Evolutionary conservation across 2,888 invertebrate species (phyloP).

Genomic region (Drosophila mayaguana): DNA sequence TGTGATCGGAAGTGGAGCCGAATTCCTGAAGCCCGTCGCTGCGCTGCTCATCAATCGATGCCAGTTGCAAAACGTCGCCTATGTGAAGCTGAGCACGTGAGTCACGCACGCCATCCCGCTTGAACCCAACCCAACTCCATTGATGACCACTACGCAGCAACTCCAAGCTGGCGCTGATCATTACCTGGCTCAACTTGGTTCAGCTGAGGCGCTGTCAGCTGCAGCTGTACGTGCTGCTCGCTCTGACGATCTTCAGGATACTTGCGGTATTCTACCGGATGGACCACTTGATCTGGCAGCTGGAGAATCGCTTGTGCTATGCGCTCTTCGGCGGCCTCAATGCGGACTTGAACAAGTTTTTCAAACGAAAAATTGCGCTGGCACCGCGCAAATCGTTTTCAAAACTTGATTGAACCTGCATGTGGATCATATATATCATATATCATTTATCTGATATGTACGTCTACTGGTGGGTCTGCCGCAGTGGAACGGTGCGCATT

Average conservation of each 20-base stretch:
- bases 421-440: neutral
- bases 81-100: constrained; percentile 66
- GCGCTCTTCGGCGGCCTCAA: constrained; percentile 62
- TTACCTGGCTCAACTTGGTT: constrained; percentile 47
- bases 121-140: neutral
- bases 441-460: neutral
- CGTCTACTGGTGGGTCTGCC: neutral
- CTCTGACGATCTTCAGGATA: constrained; percentile 47
- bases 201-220: constrained; percentile 39
- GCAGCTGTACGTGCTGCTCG: constrained; percentile 38
- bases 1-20: constrained; percentile 67
- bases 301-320: constrained; percentile 58
- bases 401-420: constrained; percentile 54
- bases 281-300: constrained; percentile 56
- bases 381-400: constrained; percentile 20
- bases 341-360: constrained; percentile 56
- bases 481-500: constrained; percentile 22
- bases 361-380: constrained; percentile 22
- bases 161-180: constrained; percentile 59
- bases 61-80: constrained; percentile 50
- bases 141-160: constrained; percentile 42
- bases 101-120: constrained; percentile 15
- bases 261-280: constrained; percentile 44
- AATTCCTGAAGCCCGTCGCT: constrained; percentile 62
- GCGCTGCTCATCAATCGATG: constrained; percentile 64